Evolutionary conservation across 2,797 vertebrate species (phyloP), one percentile per base, ranked within the genome.

Genomic region (Xiphorhynchus erythropygius): DNA sequence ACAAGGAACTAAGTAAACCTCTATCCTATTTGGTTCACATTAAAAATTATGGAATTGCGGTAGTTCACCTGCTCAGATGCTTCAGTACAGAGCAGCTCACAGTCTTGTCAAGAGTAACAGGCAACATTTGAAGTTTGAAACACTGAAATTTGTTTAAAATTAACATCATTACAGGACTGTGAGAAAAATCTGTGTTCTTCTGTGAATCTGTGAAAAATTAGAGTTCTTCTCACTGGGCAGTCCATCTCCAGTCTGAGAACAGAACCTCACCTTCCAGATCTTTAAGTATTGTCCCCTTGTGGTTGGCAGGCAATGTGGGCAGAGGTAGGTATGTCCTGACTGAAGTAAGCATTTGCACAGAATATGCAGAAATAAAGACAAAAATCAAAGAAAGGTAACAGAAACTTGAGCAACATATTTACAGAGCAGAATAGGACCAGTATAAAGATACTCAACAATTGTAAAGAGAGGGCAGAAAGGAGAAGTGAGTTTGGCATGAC

Each of bases 401-500:
- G 57, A 56, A 77, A 6, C 25, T 64, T 30, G 8, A 73, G 19
- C 30, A 69, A 53, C 13, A 24, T 5, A 13, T 79, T 69, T 70
- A 30, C 2, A 37, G 56, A 37, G 0, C 2, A 19, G 13, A 63
- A 70, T 56, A 69, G 6, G 7, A 42, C 73, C 50, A 1, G 0
- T 62, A 21, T 21, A 28, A 69, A 59, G 25, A 63, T 11, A 39
- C 2, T 23, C 17, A 33, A 19, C 5, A 62, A 27, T 32, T 84
- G 30, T 16, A 63, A 53, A 60, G 11, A 17, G 11, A 57, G 7
- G 9, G 4, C 13, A 83, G 62, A 71, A 56, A 17, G 41, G 21
- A 60, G 16, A 75, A 68, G 30, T 28, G 21, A 21, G 17, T 44
- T 53, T 7, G 8, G 7, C 10, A 25, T 23, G 17, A 74, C 4